Conservation (phyloP, 2,113 vertebrate species). For the Xiphias gladius region DNA sequence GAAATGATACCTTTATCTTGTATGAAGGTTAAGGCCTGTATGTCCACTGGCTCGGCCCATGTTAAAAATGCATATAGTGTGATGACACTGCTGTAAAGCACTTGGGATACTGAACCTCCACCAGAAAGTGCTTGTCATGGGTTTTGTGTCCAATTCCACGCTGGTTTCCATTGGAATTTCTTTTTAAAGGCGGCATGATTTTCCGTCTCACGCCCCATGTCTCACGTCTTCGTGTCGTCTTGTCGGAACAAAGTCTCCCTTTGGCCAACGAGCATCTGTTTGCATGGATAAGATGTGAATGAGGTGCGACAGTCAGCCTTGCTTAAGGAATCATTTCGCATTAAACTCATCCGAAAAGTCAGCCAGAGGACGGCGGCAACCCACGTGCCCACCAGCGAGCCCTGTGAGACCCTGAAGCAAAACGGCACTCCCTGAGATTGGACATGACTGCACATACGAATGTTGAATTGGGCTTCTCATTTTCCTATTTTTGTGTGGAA, state of each 20-base stretch:
- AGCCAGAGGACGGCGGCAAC: constrained; percentile 55
- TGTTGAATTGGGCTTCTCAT: constrained; percentile 16
- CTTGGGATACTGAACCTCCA: neutral
- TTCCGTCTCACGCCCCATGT: constrained; percentile 15
- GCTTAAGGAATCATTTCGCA: constrained; percentile 59
- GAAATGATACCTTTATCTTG: constrained; percentile 23
- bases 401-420: constrained; percentile 45
- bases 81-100: constrained; percentile 3
- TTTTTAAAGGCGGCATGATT: neutral
- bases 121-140: neutral
- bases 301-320: constrained; percentile 54
- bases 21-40: constrained; percentile 13
- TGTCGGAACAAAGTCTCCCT: constrained; percentile 33
- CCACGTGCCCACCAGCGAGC: constrained; percentile 52
- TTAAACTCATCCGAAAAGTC: constrained; percentile 57
- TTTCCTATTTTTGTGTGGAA: neutral
- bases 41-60: neutral
- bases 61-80: constrained; percentile 22
- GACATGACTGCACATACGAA: constrained; percentile 28
- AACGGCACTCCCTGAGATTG: constrained; percentile 52
- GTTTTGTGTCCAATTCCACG: constrained; percentile 8
- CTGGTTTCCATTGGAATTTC: neutral
- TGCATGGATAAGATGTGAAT: constrained; percentile 65
- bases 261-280: constrained; percentile 72
- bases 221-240: constrained; percentile 45